Evolutionary conservation across 2,888 invertebrate genomes (phyloP), one percentile per base, ranked within the genome.

Genomic region (Dysmachus trigonus): DNA sequence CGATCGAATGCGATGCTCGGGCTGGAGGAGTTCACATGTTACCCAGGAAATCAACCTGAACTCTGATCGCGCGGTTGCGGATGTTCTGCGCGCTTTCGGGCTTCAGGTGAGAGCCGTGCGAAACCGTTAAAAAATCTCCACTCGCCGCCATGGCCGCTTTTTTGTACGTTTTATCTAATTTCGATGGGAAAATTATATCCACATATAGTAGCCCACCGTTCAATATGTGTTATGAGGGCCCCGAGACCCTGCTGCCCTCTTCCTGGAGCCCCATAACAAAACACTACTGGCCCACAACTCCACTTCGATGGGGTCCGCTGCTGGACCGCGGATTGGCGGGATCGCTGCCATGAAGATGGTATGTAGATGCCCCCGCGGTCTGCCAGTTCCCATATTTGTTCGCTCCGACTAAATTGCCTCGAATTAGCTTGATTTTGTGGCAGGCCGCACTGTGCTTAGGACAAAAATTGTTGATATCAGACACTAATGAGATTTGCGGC

Each of bases 101-200:
- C 74, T 74, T 85, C 30, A 74, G 85, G 85, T 85, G 74, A 85
- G 85, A 74, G 51, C 47, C 41, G 15, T 31, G 73, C n/a, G 33
- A 85, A 74, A 74, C 85, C 74, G 85, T 85, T 85, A 85, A 85
- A 85, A 73, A 73, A 51, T 18, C 47, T 84, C 47, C 41, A n/a
- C 31, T 73, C 62, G 13, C 27, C 22, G n/a, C n/a, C 10, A 8
- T 10, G 30, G 4, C 51, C 30, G 27, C 15, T 72, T 71, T 81
- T 38, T 84, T 84, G 38, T 82, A 82, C 35, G 71, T 38, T 73
- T 41, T 84, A 47, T 73, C 84, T 73, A 73, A 84, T 84, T 84
- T 84, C 84, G 38, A 84, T 84, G 84, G 84, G 84, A 84, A 84
- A 84, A 84, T 84, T 84, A 74, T 84, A 74, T 84, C 73, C n/a